Evolutionary conservation across 2,888 invertebrate genomes (phyloP).

Genomic region (Mayetiola destructor): DNA sequence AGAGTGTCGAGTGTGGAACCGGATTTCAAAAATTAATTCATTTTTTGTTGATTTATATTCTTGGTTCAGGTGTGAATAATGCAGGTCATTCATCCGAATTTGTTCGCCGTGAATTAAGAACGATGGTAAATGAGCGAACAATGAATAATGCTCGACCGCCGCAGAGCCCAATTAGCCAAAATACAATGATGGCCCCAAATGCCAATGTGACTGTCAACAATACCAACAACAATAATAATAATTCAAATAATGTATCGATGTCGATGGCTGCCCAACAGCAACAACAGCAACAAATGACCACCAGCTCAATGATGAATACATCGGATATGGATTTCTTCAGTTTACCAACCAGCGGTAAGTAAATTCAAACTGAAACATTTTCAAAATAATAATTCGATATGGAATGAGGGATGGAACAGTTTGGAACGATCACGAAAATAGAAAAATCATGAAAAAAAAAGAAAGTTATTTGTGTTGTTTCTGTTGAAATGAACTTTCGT

Average conservation of each 20-base stretch:
- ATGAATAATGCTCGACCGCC: slow-evolving; percentile 31
- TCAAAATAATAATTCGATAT: not conserved
- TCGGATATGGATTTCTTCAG: slow-evolving; percentile 28
- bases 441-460: not conserved
- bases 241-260: not conserved
- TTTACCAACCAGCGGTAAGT: slow-evolving; percentile 30
- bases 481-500: slow-evolving; percentile 7
- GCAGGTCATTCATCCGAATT: slow-evolving; percentile 62
- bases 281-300: slow-evolving; percentile 19
- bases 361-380: not conserved
- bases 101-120: slow-evolving; percentile 80
- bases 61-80: slow-evolving; percentile 33
- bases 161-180: slow-evolving; percentile 42
- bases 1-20: no score
- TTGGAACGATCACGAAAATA: not conserved
- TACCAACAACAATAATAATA: slow-evolving; percentile 9
- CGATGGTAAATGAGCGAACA: slow-evolving; percentile 73
- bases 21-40: not conserved
- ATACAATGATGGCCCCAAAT: slow-evolving; percentile 28
- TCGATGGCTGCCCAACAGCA: slow-evolving; percentile 21
- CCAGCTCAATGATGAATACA: slow-evolving; percentile 30
- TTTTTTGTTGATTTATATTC: not conserved
- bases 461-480: slow-evolving; percentile 3
- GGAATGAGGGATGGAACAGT: not conserved
- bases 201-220: slow-evolving; percentile 28